Evolutionary conservation across 2,797 vertebrate species (phyloP).

Genomic region (Ctenopoma multispine): DNA sequence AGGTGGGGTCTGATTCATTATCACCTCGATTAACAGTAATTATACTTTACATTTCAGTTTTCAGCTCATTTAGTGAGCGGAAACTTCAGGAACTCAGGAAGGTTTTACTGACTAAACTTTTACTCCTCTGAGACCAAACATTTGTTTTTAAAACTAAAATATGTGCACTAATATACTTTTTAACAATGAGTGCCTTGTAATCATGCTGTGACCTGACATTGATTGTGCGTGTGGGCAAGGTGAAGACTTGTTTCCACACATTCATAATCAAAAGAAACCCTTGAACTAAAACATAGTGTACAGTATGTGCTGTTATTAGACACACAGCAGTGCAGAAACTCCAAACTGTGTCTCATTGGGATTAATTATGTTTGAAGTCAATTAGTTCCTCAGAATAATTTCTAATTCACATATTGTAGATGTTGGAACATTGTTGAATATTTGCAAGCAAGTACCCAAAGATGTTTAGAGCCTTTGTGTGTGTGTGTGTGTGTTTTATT

Average conservation of each 20-base stretch:
- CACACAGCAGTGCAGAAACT: constrained; percentile 28
- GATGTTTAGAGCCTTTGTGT: constrained; percentile 16
- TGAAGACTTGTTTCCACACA: constrained; percentile 5
- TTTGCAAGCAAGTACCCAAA: neutral
- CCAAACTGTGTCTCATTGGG: constrained; percentile 54
- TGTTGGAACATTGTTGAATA: constrained; percentile 18
- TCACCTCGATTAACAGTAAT: constrained; percentile 26
- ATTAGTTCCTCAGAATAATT: constrained; percentile 57
- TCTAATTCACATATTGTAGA: constrained; percentile 31
- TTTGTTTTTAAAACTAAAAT: neutral
- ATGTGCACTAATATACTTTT: neutral
- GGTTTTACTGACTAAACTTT: constrained; percentile 1
- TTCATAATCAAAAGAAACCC: constrained; percentile 37
- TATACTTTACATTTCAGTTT: neutral
- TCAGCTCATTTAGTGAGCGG: neutral
- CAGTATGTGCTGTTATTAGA: constrained; percentile 24
- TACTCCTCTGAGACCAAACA: neutral
- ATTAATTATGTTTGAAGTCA: constrained; percentile 70
- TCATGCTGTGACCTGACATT: constrained; percentile 4
- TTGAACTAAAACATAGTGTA: constrained; percentile 28
- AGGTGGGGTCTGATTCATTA: too few species aligned
- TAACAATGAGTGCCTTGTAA: constrained; percentile 11
- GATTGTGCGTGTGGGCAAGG: constrained; percentile 20
- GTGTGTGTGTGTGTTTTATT: constrained; percentile 26
- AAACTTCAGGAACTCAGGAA: constrained; percentile 5